These are phyloP conservation scores for Drosophila azteca DNA, from an alignment of 1,140 invertebrate genomes.

Conservation along the genomic window DNA sequence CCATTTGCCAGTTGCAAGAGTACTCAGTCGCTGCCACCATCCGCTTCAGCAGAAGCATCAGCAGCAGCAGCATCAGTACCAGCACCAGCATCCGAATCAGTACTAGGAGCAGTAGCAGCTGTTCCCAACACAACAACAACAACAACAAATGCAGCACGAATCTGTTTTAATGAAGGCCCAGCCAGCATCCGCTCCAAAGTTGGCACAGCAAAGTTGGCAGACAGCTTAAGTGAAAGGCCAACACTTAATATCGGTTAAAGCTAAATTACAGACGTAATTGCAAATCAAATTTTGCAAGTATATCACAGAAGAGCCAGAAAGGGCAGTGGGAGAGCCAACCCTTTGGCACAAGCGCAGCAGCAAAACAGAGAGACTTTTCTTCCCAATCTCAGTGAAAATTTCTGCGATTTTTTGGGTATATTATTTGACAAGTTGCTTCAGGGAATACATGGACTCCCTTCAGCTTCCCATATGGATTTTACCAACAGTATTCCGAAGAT, in stretches of 20 bases:
- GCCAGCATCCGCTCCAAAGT: conserved; percentile 14
- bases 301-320: conserved; percentile 1
- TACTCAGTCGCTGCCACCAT: conserved; percentile 27
- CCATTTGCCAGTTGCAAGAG: conserved; percentile 66
- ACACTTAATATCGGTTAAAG: conserved; percentile 52
- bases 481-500: too few relatives aligned
- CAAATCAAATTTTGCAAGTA: conserved; percentile 47
- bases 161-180: conserved; percentile 57
- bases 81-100: not conserved
- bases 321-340: too few relatives aligned
- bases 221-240: conserved; percentile 51
- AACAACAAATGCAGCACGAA: conserved; percentile 39
- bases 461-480: too few relatives aligned
- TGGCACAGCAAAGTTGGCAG: conserved; percentile 47
- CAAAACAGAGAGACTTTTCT: too few relatives aligned
- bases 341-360: too few relatives aligned
- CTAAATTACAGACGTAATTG: conserved; percentile 49
- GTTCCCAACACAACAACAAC: conserved; percentile 18
- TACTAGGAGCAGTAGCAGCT: not conserved
- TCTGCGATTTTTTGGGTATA: too few relatives aligned
- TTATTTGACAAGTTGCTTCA: too few relatives aligned
- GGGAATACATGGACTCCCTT: too few relatives aligned
- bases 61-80: not conserved
- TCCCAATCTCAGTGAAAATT: too few relatives aligned
- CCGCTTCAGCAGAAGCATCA: conserved; percentile 6